These are phyloP conservation scores for Ectropis crepuscularia DNA, from an alignment of 2,888 invertebrate species.

Conservation along the genomic window DNA sequence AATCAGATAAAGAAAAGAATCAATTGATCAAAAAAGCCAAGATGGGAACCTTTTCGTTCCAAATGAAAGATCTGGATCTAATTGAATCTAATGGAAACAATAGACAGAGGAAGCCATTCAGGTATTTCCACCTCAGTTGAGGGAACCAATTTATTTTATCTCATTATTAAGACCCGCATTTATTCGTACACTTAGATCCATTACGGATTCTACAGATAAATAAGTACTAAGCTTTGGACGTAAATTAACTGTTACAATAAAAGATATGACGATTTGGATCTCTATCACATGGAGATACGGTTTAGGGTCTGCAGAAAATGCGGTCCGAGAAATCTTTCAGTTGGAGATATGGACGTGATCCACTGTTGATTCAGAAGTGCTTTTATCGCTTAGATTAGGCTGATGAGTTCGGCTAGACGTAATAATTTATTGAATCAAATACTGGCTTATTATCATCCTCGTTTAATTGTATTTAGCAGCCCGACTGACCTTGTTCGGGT, in stretches of 20 bases:
- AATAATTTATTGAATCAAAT: background rate
- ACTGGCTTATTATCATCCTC: too few relatives aligned
- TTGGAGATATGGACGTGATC: constrained; percentile 39
- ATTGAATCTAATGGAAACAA: constrained; percentile 24
- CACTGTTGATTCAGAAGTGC: constrained; percentile 31
- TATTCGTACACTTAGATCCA: constrained; percentile 38
- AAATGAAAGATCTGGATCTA: constrained; percentile 12
- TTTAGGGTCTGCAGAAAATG: background rate
- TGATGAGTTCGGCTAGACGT: constrained; percentile 27
- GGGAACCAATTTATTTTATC: constrained; percentile 43
- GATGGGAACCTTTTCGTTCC: constrained; percentile 4
- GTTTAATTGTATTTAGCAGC: too few relatives aligned
- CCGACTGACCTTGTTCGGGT: too few relatives aligned
- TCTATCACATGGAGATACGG: constrained; percentile 7
- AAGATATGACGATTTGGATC: constrained; percentile 7
- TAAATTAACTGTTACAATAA: constrained; percentile 40
- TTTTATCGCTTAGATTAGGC: constrained; percentile 28
- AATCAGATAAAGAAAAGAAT: background rate
- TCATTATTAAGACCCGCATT: constrained; percentile 27
- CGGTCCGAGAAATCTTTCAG: constrained; percentile 33
- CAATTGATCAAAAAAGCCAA: constrained; percentile 8
- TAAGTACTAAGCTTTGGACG: constrained; percentile 33
- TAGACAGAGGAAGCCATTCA: constrained; percentile 19
- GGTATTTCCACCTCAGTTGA: constrained; percentile 29
- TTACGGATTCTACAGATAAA: constrained; percentile 37